Evolutionary conservation across 1,140 invertebrate genomes (phyloP).

Genomic region (Bombyx mandarina): DNA sequence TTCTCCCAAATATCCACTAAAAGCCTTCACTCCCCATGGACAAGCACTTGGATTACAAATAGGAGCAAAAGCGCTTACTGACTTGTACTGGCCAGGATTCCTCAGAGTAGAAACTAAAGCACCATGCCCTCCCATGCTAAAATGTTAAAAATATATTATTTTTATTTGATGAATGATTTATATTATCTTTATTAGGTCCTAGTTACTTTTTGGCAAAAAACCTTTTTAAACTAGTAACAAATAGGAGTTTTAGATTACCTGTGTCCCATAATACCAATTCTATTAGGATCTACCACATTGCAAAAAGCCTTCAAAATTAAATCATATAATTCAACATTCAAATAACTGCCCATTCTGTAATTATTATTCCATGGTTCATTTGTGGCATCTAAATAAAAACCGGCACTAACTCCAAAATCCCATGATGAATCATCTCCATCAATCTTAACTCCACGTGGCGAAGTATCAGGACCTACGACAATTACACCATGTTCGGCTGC

Average conservation of each 20-base stretch:
- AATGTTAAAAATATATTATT: conserved; percentile 29
- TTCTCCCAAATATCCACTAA: conserved; percentile 88
- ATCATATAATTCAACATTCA: conserved; percentile 90
- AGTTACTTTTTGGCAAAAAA: background rate
- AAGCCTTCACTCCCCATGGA: conserved; percentile 91
- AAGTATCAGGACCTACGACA: conserved; percentile 95
- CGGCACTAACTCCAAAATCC: conserved; percentile 96
- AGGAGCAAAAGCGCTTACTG: conserved; percentile 97
- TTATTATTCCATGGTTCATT: conserved; percentile 93
- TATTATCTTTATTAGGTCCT: no score
- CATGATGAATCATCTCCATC: conserved; percentile 91
- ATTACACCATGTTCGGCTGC: conserved; percentile 87
- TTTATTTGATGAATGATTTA: background rate
- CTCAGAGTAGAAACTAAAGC: conserved; percentile 93
- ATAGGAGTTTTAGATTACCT: conserved; percentile 70
- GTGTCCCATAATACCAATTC: conserved; percentile 89
- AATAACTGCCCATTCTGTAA: conserved; percentile 97
- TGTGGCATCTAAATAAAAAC: conserved; percentile 96
- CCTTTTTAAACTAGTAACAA: background rate
- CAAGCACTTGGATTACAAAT: conserved; percentile 91
- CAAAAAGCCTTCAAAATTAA: conserved; percentile 75
- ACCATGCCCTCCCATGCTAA: conserved; percentile 97
- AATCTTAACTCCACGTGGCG: conserved; percentile 91
- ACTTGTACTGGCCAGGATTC: conserved; percentile 91
- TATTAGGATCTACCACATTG: conserved; percentile 67